phyloP scores from a whole-genome alignment of 2,888 invertebrate genomes.

The Latheticus oryzae region DNA sequence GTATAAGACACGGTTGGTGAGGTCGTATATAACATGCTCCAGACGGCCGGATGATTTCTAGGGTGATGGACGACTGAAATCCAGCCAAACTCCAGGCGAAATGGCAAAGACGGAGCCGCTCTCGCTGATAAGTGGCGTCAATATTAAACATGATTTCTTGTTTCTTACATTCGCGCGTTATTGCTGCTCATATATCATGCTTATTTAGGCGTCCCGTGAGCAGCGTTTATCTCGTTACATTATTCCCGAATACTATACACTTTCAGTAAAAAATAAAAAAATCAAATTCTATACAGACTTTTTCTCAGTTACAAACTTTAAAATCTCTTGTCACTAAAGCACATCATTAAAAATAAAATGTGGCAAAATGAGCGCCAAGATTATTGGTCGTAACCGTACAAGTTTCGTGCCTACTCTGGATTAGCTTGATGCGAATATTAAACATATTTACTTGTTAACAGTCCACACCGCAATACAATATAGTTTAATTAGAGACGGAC shows the following conservation, averaged over 20 bases:
- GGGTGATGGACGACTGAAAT: constrained; percentile 65
- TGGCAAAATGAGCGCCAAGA: constrained; percentile 44
- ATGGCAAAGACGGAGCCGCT: constrained; percentile 39
- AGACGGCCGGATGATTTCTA: constrained; percentile 64
- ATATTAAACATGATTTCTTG: constrained; percentile 64
- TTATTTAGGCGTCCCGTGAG: constrained; percentile 59
- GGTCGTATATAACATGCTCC: constrained; percentile 61
- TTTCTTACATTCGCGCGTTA: constrained; percentile 63
- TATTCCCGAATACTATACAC: constrained; percentile 24
- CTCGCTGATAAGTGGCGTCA: constrained; percentile 62
- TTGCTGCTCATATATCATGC: constrained; percentile 61
- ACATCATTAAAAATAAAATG: constrained; percentile 33
- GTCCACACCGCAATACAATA: constrained; percentile 51
- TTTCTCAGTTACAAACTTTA: neutral
- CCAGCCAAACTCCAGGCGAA: constrained; percentile 55
- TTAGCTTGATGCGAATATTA: constrained; percentile 53
- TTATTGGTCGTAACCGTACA: constrained; percentile 46
- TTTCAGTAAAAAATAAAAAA: constrained; percentile 7
- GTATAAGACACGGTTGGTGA: constrained; percentile 48
- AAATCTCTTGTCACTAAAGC: constrained; percentile 7
- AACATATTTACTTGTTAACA: constrained; percentile 55
- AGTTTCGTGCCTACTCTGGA: constrained; percentile 47
- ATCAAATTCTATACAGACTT: constrained; percentile 5
- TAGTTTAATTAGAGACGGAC: constrained; percentile 54
- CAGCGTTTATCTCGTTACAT: constrained; percentile 54